Conservation (phyloP, 1,140 invertebrate genomes). For the Eupristina koningsbergeri region DNA sequence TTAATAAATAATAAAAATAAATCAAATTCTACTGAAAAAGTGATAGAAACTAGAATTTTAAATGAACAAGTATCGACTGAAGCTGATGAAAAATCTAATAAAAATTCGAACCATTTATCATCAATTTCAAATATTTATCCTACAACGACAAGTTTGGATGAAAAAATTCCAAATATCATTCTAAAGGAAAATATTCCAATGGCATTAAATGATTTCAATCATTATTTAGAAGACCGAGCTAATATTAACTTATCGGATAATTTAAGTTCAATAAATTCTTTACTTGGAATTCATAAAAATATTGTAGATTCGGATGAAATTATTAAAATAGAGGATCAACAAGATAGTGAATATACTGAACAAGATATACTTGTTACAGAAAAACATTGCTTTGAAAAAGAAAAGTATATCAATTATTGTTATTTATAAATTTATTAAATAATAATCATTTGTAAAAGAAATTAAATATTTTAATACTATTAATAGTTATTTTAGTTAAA, state of each 20-base stretch:
- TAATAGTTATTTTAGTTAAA: no score
- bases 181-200: neutral
- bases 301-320: neutral
- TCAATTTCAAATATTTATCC: no score
- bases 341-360: slow-evolving; percentile 78
- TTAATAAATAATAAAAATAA: neutral
- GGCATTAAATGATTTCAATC: neutral
- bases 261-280: neutral
- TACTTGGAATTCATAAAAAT: neutral
- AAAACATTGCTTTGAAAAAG: neutral
- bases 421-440: no score
- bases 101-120: no score
- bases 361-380: slow-evolving; percentile 76
- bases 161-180: no score
- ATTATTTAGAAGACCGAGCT: no score
- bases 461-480: no score
- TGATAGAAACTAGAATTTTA: no score
- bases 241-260: no score
- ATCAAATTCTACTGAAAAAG: neutral
- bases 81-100: no score
- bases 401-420: neutral
- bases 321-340: slow-evolving; percentile 62
- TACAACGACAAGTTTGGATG: no score
- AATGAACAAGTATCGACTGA: neutral
- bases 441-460: no score